Evolutionary conservation across 2,113 vertebrate species (phyloP), one percentile per base, ranked within the genome.

Genomic region (Labeo catla): DNA sequence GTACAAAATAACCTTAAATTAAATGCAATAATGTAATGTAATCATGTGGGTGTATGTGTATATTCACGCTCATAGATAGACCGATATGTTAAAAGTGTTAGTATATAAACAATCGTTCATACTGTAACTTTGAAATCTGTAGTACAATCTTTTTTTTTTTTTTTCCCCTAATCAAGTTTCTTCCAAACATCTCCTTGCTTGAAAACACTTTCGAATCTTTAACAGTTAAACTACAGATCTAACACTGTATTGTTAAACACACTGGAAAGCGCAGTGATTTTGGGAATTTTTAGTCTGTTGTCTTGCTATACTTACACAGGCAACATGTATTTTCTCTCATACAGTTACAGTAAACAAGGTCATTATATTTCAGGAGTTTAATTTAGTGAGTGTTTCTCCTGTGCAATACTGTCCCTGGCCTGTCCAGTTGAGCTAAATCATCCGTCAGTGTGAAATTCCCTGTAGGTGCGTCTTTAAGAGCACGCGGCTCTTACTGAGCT

Each of bases 391-490:
- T 54, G 59, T 36, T 66, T 65, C 52, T 28, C n/a, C 73, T 70
- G 80, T 90, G 89, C 88, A 72, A n/a, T 85, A 19, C 86, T 68
- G 87, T 84, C 77, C 77, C 88, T 89, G 90, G 87, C 86, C 89
- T 85, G 88, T 57, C 83, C 50, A 45, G 90, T 88, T 59, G 21
- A 52, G 84, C 85, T 70, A 86, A 49, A 43, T 83, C 8, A 23
- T 87, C 87, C 76, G 86, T 88, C 76, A 59, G 88, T 83, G 66
- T 89, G 86, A 89, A 85, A 86, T 83, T 90, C 85, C 78, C 86
- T 81, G 81, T 85, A 92, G 89, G 88, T 87, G 86, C 89, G 77
- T 87, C 84, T 83, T 90, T 82, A 78, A 89, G 86, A 84, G 86
- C 80, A 86, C 80, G 73, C 81, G 77, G 70, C 86, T 85, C 85